Conservation (phyloP, 2,797 vertebrate species). For the Brachyrhaphis roseni region DNA sequence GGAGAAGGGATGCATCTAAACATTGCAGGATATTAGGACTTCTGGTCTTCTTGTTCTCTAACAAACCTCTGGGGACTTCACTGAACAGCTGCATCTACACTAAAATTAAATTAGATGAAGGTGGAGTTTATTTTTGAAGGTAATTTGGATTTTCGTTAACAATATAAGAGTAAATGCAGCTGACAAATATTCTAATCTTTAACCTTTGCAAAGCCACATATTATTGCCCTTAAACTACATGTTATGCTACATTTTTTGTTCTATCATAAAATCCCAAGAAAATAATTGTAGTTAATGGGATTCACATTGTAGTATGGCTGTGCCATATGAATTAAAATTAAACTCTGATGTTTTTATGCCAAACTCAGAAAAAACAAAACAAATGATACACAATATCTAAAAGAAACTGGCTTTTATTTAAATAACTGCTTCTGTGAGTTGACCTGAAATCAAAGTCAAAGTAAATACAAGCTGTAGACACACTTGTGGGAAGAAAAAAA, state of each 20-base stretch:
- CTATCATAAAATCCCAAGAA: background rate
- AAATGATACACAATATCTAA: too few species aligned
- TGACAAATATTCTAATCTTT: background rate
- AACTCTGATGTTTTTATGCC: too few species aligned
- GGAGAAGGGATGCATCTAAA: background rate
- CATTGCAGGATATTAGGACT: background rate
- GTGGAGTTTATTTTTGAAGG: background rate
- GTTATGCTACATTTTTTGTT: background rate
- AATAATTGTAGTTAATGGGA: background rate
- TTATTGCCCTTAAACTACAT: background rate
- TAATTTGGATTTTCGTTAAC: background rate
- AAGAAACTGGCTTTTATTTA: too few species aligned
- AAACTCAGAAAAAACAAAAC: too few species aligned
- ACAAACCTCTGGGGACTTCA: background rate
- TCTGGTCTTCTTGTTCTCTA: background rate
- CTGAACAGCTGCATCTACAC: background rate
- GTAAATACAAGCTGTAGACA: too few species aligned
- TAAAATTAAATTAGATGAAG: background rate
- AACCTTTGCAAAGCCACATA: background rate
- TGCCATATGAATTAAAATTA: too few species aligned
- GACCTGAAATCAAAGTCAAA: too few species aligned
- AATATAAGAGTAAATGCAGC: background rate
- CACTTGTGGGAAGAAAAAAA: too few species aligned
- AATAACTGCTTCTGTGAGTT: too few species aligned
- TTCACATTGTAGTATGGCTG: background rate